Evolutionary conservation across 2,888 invertebrate species (phyloP), one percentile per base, ranked within the genome.

Genomic region (Pristionchus maxplancki): DNA sequence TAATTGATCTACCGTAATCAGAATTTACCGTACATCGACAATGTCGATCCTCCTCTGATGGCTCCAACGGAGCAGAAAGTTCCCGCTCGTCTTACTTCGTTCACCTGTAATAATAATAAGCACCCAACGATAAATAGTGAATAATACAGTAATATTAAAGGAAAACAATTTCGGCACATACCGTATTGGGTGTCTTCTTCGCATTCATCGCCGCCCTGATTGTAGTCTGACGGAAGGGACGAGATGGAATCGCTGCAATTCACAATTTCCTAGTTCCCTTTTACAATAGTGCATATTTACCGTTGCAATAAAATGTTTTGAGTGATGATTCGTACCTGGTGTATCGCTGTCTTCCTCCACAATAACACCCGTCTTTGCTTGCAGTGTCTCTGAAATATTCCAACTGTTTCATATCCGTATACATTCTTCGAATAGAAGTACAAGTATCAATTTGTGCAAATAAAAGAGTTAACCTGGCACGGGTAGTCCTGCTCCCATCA

Each of bases 401-500:
- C n/a, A 37, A 15, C 28, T 48, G 0, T 78, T 40, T 4, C 17
- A 17, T 17, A 40, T 64, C 71, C n/a, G 37, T 40, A 40, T 6
- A 71, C 34, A 9, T 17, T 64, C 3, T 15, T 8, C 64, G 64
- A 28, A 28, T 64, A 64, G 6, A 17, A 13, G 64, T 13, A n/a
- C n/a, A 53, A 53, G 9, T 24, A 67, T 31, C 31, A 31, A 34
- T 28, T 34, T 34, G 31, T 67, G 6, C n/a, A 24, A 74, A 37
- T 15, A n/a, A 74, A 40, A 20, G 40, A 37, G 2, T 13, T n/a
- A 71, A 64, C 78, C 78, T 28, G 78, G 78, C 9, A 78, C 78
- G 44, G 78, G 78, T n/a, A 78, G 78, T 44, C 78, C 78, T 28
- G 78, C 78, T 11, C 20, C 78, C 78, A 78, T 78, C 28, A 78